A percentile compares a stretch with the other conserved stretches of the same genome.
Evolutionary conservation across 2,888 invertebrate species (phyloP).

Genomic region (Temnothorax unifasciatus): DNA sequence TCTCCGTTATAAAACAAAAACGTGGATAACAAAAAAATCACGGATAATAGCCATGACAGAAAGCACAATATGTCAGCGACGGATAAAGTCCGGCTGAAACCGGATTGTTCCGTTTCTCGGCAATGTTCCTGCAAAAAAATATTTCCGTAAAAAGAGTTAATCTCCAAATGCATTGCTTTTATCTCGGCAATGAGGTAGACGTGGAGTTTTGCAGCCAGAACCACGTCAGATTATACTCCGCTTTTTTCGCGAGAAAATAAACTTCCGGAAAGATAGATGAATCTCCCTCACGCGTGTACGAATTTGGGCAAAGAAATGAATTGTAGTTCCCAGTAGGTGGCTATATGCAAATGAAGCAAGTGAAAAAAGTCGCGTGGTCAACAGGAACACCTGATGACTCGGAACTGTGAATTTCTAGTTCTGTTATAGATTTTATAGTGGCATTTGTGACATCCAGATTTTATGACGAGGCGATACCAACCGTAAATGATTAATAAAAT

Average conservation of each 20-base stretch:
- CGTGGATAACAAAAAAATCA: not conserved
- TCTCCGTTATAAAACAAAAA: not conserved
- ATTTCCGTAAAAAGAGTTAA: conserved; percentile 16
- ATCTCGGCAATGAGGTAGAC: not conserved
- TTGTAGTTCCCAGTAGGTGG: conserved; percentile 31
- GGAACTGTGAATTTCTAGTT: conserved; percentile 9
- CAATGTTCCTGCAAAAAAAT: not conserved
- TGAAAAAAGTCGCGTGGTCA: conserved; percentile 7
- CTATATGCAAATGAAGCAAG: conserved; percentile 33
- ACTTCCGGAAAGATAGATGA: conserved; percentile 27
- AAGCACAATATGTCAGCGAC: not conserved
- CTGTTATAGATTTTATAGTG: not conserved
- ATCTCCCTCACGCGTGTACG: not conserved
- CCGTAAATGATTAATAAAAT: not conserved
- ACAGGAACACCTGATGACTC: conserved; percentile 20
- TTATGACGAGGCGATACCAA: not conserved
- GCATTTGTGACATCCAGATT: not conserved
- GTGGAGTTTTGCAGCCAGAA: not conserved
- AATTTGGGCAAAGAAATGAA: conserved; percentile 44
- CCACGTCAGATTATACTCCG: conserved; percentile 11
- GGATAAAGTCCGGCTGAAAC: conserved; percentile 1
- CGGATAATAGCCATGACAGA: not conserved
- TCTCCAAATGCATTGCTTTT: conserved; percentile 27
- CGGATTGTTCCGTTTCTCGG: not conserved
- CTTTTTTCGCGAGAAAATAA: conserved; percentile 17